phyloP scores from a whole-genome alignment of 1,140 invertebrate genomes.

The Sitobion miscanthi region DNA sequence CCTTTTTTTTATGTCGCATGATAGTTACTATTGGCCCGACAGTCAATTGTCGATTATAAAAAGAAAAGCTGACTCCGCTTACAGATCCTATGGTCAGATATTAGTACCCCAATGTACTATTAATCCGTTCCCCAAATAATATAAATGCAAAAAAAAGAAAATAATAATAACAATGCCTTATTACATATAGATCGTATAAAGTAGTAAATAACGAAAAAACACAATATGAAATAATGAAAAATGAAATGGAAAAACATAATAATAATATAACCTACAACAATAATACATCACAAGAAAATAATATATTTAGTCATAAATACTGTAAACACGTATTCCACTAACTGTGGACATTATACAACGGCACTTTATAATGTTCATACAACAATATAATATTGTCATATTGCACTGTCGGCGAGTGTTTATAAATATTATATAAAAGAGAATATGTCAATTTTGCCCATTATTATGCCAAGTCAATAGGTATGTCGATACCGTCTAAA shows the following conservation, averaged over 20 bases:
- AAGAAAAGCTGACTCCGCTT: slow-evolving; percentile 27
- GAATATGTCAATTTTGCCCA: neutral
- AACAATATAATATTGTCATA: neutral
- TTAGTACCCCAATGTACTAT: slow-evolving; percentile 19
- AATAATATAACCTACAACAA: neutral
- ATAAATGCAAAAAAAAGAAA: slow-evolving; percentile 1
- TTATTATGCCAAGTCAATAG: neutral
- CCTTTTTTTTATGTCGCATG: slow-evolving; percentile 13
- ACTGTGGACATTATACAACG: neutral
- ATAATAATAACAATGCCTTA: slow-evolving; percentile 7
- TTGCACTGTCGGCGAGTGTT: neutral
- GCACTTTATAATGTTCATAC: neutral
- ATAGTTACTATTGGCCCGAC: slow-evolving; percentile 10
- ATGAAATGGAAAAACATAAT: neutral
- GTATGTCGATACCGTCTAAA: neutral
- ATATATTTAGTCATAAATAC: neutral
- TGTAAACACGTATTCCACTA: neutral
- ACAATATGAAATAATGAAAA: slow-evolving; percentile 17
- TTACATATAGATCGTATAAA: slow-evolving; percentile 12
- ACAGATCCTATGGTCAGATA: slow-evolving; percentile 33
- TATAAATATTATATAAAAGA: neutral
- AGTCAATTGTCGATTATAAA: slow-evolving; percentile 46
- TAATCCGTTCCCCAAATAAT: slow-evolving; percentile 48
- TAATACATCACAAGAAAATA: neutral
- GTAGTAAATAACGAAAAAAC: slow-evolving; percentile 16